Percentiles rank a stretch among this genome's conserved stretches.
These are phyloP conservation scores for Betta splendens DNA, from an alignment of 2,797 vertebrate species.

Conservation along the genomic window DNA sequence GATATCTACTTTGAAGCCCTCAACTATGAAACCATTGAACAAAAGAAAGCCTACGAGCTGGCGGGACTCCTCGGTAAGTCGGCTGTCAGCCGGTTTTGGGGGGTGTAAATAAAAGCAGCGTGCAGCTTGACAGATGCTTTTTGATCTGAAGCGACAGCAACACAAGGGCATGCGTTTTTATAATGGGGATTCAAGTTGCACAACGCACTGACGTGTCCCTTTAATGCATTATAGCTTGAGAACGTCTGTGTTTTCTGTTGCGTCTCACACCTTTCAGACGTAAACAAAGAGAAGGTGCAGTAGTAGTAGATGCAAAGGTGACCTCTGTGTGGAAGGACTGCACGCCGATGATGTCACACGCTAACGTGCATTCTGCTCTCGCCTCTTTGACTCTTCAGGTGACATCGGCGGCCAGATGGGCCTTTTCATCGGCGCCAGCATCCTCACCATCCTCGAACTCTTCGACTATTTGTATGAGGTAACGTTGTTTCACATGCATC, in stretches of 20 bases:
- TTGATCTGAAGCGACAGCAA: slow-evolving; percentile 55
- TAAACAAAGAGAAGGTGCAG: background rate
- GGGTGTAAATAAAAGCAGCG: slow-evolving; percentile 35
- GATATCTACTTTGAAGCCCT: slow-evolving; percentile 98
- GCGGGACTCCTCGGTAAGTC: slow-evolving; percentile 95
- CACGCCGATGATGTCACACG: background rate
- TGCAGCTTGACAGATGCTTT: slow-evolving; percentile 42
- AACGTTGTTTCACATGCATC: slow-evolving; percentile 14
- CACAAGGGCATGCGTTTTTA: slow-evolving; percentile 40
- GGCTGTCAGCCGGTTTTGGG: slow-evolving; percentile 36
- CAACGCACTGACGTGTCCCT: slow-evolving; percentile 40
- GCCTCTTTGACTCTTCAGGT: slow-evolving; percentile 76
- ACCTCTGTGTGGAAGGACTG: background rate
- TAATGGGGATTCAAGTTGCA: slow-evolving; percentile 37
- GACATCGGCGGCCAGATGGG: slow-evolving; percentile 99
- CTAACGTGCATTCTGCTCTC: background rate
- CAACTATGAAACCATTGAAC: slow-evolving; percentile 99
- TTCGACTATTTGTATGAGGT: slow-evolving; percentile 99
- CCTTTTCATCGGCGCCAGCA: slow-evolving; percentile 97
- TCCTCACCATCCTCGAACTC: slow-evolving; percentile 95
- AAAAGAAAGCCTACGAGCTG: slow-evolving; percentile 98
- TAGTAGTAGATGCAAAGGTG: background rate
- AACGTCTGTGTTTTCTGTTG: slow-evolving; percentile 25
- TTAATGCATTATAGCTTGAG: slow-evolving; percentile 31
- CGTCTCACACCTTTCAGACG: slow-evolving; percentile 21